phyloP scores from a whole-genome alignment of 2,888 invertebrate genomes.

The Hydrotaea diabolus region DNA sequence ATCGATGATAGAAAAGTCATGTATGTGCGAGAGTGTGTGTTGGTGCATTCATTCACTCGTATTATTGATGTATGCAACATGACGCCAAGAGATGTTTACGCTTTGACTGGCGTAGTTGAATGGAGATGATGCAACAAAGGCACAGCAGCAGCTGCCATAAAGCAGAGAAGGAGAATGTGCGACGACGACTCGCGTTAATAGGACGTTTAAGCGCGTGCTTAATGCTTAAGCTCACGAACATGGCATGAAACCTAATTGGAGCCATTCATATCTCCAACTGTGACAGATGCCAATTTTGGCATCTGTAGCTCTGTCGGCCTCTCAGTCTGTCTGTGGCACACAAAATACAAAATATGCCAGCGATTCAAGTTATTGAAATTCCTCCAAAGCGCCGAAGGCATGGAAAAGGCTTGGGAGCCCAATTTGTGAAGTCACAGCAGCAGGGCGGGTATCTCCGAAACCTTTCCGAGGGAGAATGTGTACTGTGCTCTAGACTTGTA shows the following conservation, averaged over 20 bases:
- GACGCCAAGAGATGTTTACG: conserved; percentile 50
- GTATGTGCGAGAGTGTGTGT: no score
- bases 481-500: background rate
- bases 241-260: conserved; percentile 21
- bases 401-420: background rate
- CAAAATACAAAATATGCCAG: conserved; percentile 29
- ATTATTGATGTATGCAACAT: conserved; percentile 49
- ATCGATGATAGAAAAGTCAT: conserved; percentile 12
- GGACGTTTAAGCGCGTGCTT: conserved; percentile 28
- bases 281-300: conserved; percentile 37
- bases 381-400: background rate
- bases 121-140: background rate
- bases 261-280: conserved; percentile 11
- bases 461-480: background rate
- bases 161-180: conserved; percentile 5
- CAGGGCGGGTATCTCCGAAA: background rate
- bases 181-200: conserved; percentile 11
- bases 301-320: conserved; percentile 5
- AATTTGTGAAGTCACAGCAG: conserved; percentile 2
- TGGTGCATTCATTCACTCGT: background rate
- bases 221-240: conserved; percentile 9
- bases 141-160: background rate
- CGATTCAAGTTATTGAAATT: conserved; percentile 32
- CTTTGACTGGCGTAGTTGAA: background rate
- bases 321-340: conserved; percentile 25